Evolutionary conservation across 2,113 vertebrate genomes (phyloP).

Genomic region (Dendropsophus ebraccatus): DNA sequence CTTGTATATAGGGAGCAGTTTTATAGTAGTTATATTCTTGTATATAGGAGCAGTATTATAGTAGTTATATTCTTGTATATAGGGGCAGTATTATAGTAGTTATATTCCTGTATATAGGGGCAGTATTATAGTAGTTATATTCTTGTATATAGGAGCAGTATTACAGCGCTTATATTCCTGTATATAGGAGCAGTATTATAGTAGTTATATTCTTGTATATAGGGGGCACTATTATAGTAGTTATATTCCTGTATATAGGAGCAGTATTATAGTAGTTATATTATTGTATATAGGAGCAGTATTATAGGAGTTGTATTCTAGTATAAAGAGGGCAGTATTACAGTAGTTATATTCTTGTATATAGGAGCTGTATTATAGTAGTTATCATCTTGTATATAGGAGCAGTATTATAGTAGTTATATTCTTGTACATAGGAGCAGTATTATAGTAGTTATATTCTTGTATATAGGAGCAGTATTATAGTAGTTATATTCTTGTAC

Average conservation of each 20-base stretch:
- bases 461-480: background rate
- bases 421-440: constrained; percentile 4
- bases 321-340: background rate
- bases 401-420: constrained; percentile 5
- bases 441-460: background rate
- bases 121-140: constrained; percentile 9
- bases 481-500: constrained; percentile 14
- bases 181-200: background rate
- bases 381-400: background rate
- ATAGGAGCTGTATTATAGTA: background rate
- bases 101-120: background rate
- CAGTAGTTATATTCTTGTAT: background rate
- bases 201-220: background rate
- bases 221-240: background rate
- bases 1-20: background rate
- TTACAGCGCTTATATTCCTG: constrained; percentile 4
- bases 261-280: constrained; percentile 12
- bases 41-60: background rate
- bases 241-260: constrained; percentile 1
- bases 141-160: background rate
- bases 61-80: constrained; percentile 15
- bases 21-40: constrained; percentile 13
- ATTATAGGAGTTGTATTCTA: constrained; percentile 10
- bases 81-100: background rate
- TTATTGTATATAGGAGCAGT: background rate